A percentile compares a stretch with the other conserved stretches of the same genome.
Conservation (phyloP, 2,797 vertebrate genomes). For the Chloroceryle amazona region DNA sequence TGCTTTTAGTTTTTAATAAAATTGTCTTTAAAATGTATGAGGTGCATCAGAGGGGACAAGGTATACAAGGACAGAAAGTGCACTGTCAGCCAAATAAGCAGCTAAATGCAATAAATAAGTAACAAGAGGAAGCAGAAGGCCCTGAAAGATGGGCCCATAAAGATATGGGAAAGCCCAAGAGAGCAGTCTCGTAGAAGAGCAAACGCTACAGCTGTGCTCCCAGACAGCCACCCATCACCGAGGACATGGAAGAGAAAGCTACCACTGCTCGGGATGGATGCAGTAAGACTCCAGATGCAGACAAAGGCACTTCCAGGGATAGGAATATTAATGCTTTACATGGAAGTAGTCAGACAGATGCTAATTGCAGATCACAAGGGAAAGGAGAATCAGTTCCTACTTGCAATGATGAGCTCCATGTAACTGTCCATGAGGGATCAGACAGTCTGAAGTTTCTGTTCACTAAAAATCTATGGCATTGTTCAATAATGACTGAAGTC, state of each 20-base stretch:
- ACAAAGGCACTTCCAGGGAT: neutral
- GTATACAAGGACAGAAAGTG: constrained; percentile 35
- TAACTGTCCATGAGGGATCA: neutral
- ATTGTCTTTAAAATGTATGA: constrained; percentile 71
- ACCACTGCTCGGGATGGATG: neutral
- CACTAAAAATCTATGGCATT: neutral
- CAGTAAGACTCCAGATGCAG: neutral
- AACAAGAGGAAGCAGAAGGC: constrained; percentile 40
- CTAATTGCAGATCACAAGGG: neutral
- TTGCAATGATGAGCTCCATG: neutral
- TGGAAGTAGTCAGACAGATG: neutral
- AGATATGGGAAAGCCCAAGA: neutral
- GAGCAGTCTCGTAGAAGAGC: neutral
- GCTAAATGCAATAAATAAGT: constrained; percentile 63
- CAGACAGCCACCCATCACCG: neutral
- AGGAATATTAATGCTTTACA: neutral
- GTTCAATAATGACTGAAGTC: neutral
- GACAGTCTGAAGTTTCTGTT: neutral
- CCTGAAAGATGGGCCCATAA: constrained; percentile 28
- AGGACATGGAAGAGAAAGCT: neutral
- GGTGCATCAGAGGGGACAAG: neutral
- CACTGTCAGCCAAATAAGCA: constrained; percentile 48
- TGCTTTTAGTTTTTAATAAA: constrained; percentile 65
- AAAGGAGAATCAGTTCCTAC: neutral
- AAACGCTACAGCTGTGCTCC: neutral